phyloP scores from a whole-genome alignment of 2,888 invertebrate genomes.

The Epicampocera succincta region DNA sequence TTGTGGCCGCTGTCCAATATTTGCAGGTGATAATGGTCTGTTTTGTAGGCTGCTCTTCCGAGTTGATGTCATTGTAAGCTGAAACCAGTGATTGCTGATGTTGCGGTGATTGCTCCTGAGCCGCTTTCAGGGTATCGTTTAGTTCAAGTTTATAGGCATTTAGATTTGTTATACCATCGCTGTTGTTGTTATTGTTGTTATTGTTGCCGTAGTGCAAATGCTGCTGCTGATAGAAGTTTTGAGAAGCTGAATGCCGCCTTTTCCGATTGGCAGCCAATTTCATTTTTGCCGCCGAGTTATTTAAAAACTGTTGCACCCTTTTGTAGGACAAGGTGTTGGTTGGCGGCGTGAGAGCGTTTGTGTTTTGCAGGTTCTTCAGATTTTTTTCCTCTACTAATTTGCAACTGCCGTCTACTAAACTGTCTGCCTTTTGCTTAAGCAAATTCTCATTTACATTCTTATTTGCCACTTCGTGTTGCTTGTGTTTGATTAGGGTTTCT shows the following conservation, averaged over 20 bases:
- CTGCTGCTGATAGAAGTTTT: slow-evolving; percentile 74
- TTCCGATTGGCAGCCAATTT: slow-evolving; percentile 82
- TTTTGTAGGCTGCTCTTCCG: slow-evolving; percentile 55
- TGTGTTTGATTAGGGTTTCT: slow-evolving; percentile 2
- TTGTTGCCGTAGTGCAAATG: slow-evolving; percentile 74
- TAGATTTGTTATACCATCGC: slow-evolving; percentile 71
- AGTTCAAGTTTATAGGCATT: slow-evolving; percentile 71
- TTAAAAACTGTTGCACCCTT: slow-evolving; percentile 71
- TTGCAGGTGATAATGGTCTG: slow-evolving; percentile 78
- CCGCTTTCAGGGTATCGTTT: slow-evolving; percentile 22
- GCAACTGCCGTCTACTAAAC: background rate
- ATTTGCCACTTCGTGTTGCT: slow-evolving; percentile 23
- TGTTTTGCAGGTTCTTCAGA: slow-evolving; percentile 47
- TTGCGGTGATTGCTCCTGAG: slow-evolving; percentile 50
- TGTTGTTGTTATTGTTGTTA: slow-evolving; percentile 70
- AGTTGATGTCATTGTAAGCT: slow-evolving; percentile 30
- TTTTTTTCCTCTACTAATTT: slow-evolving; percentile 49
- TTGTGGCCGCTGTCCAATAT: slow-evolving; percentile 75
- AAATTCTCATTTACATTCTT: slow-evolving; percentile 17
- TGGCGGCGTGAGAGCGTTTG: background rate
- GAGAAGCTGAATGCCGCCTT: slow-evolving; percentile 83
- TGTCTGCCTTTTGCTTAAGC: background rate
- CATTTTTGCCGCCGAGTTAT: slow-evolving; percentile 64
- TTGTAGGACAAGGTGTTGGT: slow-evolving; percentile 52
- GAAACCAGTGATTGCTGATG: slow-evolving; percentile 46